Conservation (phyloP, 2,888 invertebrate species). For the Epinotia demarniana region DNA sequence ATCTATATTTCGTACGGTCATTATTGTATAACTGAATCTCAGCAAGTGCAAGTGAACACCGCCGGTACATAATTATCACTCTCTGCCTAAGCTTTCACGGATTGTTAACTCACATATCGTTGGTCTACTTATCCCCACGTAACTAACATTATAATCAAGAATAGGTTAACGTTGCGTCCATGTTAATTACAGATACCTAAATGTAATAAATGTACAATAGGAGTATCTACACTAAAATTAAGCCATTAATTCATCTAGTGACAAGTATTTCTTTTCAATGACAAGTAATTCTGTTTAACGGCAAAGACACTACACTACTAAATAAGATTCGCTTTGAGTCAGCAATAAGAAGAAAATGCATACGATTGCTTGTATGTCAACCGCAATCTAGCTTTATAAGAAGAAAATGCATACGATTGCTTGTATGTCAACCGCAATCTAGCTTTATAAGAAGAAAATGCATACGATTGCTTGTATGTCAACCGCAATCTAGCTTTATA, state of each 20-base stretch:
- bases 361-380: neutral
- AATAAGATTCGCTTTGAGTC: neutral
- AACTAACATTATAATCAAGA: conserved; percentile 28
- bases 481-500: neutral
- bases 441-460: neutral
- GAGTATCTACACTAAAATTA: neutral
- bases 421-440: neutral
- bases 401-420: neutral
- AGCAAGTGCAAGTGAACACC: conserved; percentile 29
- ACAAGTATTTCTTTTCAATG: neutral
- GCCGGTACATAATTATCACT: conserved; percentile 26
- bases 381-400: neutral
- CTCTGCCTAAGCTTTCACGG: conserved; percentile 33
- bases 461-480: neutral
- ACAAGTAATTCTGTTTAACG: neutral
- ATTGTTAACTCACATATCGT: conserved; percentile 27
- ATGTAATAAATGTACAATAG: neutral
- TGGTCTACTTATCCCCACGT: conserved; percentile 13
- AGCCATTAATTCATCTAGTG: neutral
- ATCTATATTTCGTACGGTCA: conserved; percentile 2
- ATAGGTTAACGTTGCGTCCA: conserved; percentile 18
- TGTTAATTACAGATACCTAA: conserved; percentile 12
- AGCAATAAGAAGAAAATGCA: neutral
- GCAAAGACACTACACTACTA: neutral
- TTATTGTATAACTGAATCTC: conserved; percentile 2